A percentile compares a stretch with the other conserved stretches of the same genome.
Conservation (phyloP, 1,140 invertebrate species). For the Lepidurus packardi region DNA sequence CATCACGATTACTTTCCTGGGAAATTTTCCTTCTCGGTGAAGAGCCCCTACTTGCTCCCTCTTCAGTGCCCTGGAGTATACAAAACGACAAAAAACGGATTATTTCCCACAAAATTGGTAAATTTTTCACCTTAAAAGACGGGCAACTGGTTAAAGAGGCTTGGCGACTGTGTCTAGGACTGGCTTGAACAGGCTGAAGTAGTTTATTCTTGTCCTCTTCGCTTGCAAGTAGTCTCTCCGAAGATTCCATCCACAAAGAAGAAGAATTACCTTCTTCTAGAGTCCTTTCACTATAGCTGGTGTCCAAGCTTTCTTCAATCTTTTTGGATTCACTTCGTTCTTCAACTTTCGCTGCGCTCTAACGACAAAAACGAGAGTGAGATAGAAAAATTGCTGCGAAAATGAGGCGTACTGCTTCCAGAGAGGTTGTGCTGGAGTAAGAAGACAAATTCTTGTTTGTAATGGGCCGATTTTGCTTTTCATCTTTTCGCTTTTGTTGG, state of each 20-base stretch:
- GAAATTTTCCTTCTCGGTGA: neutral
- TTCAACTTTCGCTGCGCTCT: neutral
- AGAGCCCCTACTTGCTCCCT: neutral
- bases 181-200: neutral
- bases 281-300: neutral
- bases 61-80: neutral
- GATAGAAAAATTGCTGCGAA: neutral
- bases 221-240: neutral
- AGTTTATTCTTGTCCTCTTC: neutral
- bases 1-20: neutral
- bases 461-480: conserved; percentile 37
- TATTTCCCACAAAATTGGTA: neutral
- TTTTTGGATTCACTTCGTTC: neutral
- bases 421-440: neutral
- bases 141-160: conserved; percentile 8
- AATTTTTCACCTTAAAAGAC: neutral
- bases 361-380: neutral
- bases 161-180: conserved; percentile 4
- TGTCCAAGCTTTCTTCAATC: neutral
- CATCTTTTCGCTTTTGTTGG: conserved; percentile 51
- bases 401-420: neutral
- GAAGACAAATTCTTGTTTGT: conserved; percentile 1
- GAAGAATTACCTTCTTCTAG: neutral
- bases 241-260: neutral
- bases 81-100: neutral